These are phyloP conservation scores for Rhorus exstirpatorius DNA, from an alignment of 2,888 invertebrate genomes.

Conservation along the genomic window DNA sequence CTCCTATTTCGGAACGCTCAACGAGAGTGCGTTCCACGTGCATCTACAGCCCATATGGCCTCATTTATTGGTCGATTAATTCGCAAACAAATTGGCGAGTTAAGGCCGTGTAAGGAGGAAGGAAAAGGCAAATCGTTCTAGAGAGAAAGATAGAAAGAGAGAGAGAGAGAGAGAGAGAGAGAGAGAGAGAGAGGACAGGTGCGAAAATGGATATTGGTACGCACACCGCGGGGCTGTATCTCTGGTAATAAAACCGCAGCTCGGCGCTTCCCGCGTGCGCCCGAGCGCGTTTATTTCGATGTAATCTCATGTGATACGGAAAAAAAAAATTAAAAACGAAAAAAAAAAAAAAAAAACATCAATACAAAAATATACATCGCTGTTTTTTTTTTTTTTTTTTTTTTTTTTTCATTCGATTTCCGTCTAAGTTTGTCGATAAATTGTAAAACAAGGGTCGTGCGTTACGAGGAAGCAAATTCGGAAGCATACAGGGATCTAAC, in stretches of 20 bases:
- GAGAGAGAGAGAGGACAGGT: slow-evolving; percentile 48
- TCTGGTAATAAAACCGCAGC: slow-evolving; percentile 42
- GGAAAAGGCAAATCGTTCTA: slow-evolving; percentile 30
- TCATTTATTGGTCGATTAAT: slow-evolving; percentile 71
- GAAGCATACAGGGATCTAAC: slow-evolving; percentile 85
- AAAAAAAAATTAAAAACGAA: slow-evolving; percentile 47
- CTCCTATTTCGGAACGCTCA: neutral
- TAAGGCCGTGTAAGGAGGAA: slow-evolving; percentile 63
- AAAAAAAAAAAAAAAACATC: slow-evolving; percentile 31
- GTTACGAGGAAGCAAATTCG: slow-evolving; percentile 85
- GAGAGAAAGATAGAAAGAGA: slow-evolving; percentile 8
- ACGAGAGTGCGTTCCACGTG: slow-evolving; percentile 18
- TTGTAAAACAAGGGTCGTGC: slow-evolving; percentile 78
- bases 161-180: slow-evolving; percentile 2
- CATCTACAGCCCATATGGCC: no score
- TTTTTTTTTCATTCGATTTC: no score
- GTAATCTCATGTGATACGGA: slow-evolving; percentile 84
- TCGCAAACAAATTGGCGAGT: slow-evolving; percentile 66
- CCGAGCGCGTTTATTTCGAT: slow-evolving; percentile 68
- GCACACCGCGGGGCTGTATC: slow-evolving; percentile 6
- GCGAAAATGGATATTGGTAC: slow-evolving; percentile 43
- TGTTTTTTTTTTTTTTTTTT: slow-evolving; percentile 68
- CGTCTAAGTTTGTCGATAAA: slow-evolving; percentile 74
- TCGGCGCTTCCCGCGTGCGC: slow-evolving; percentile 65
- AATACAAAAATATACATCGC: slow-evolving; percentile 72